Evolutionary conservation across 2,888 invertebrate genomes (phyloP), one percentile per base, ranked within the genome.

Genomic region (Scelioninae gen. 2): DNA sequence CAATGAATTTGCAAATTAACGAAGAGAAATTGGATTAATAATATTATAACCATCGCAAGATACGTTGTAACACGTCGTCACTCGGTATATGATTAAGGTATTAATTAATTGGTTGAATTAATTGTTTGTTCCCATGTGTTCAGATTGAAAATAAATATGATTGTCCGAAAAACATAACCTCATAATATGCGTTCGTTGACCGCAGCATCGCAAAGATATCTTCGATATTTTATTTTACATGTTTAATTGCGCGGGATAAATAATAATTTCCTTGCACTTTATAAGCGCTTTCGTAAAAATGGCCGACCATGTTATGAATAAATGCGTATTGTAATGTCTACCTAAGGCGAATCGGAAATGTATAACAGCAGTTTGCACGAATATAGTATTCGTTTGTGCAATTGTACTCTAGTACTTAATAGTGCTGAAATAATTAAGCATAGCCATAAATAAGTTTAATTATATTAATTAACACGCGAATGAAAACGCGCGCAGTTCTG

Each of bases 401-500:
- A 69, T 69, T 61, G 48, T 69, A 46, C 31, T 46, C 33, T 48
- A 55, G 48, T 48, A 61, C 57, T 71, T 71, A 71, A 71, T 37
- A 64, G 58, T 33, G 58, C 52, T 64, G 58, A 71, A 57, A 64
- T 71, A 57, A 71, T 58, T 71, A 64, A 64, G 52, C 19, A 35
- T 64, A 64, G 64, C 63, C 58, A 71, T 71, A 58, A 64, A 71
- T 71, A 71, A 71, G 35, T 64, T 58, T 71, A 58, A 64, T 64
- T 58, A 52, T 58, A 71, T 64, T 64, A 64, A 64, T 71, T 64
- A 71, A 58, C 64, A 55, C 61, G 48, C 67, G 50, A 70, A 48
- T 55, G 55, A 61, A 57, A 55, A 69, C 35, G 53, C 53, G 61
- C 46, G 48, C 25, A 50, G 25, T 15, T 25, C n/a, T n/a, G 48